Evolutionary conservation across 1,140 invertebrate species (phyloP), one percentile per base, ranked within the genome.

Genomic region (Drosophila prosaltans): DNA sequence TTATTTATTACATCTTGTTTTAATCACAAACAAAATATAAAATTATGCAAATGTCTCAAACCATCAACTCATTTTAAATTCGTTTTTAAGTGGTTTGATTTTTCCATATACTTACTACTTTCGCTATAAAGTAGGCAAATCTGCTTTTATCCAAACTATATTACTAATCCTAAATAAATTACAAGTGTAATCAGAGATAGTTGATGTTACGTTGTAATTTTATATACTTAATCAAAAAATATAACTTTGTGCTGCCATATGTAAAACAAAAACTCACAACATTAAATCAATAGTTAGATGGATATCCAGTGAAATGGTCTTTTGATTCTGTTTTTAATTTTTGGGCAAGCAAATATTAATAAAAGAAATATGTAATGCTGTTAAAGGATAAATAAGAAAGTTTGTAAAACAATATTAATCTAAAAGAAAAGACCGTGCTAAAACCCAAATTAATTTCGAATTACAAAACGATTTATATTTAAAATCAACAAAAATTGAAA

Each of bases 381-480:
- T 89, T 89, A 69, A 84, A 73, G 72, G 69, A 78, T 89, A 89
- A 65, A 78, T 74, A 65, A 73, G 69, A 90, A 83, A 84, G 84
- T 89, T 89, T 89, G 89, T 84, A 89, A 89, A 89, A 89, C 84
- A 81, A 89, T 66, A 80, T 89, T 89, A 68, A 48, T 26, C 16
- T 16, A 16, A 16, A 16, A 16, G 16, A 16, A 16, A 16, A 16
- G 16, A 16, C 16, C 16, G 16, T 16, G 16, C 16, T 16, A 16
- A 16, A 16, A 16, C 16, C 65, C 66, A 64, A 64, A 74, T 74
- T 66, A 59, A 62, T 32, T 48, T 60, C 45, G 8, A 69, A 71
- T 70, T 68, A 63, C 63, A 74, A 48, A 69, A 71, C 60, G 24
- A 57, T 65, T 62, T 64, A 69, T 54, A 78, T 55, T 16, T 30